Evolutionary conservation across 2,888 invertebrate genomes (phyloP), one percentile per base, ranked within the genome.

Genomic region (Acanthacorydalis orientalis): DNA sequence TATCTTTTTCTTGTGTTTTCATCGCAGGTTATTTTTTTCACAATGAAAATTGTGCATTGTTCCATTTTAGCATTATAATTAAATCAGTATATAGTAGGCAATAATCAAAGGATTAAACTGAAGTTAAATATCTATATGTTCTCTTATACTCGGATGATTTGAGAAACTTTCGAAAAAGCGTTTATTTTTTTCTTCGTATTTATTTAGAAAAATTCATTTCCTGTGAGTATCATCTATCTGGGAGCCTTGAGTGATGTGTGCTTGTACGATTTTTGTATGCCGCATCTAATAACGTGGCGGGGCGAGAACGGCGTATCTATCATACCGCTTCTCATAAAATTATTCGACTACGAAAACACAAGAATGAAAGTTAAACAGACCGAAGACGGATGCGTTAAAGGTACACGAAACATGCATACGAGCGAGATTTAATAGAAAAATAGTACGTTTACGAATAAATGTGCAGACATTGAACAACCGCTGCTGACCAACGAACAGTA

Each of bases 281-380:
- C 64, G 1, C 66, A 65, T 53, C 53, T 71, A 15, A 62, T 65
- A 31, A 68, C 70, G 1, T 72, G 71, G 72, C 59, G 65, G 50
- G 57, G 60, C 3, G 46, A 58, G 43, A 62, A 59, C 41, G 52
- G 57, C 12, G 57, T 55, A 34, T 62, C 60, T 12, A 53, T 70
- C 7, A 49, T 64, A 42, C 59, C 65, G 0, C 52, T 71, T 37
- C 50, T 71, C 31, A 57, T 66, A 43, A 58, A 54, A 46, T 55
- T 65, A 44, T 71, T 70, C 61, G 58, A 67, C 41, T 59, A 65
- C 15, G 69, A 70, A 53, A 67, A 65, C 54, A 55, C 57, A 23
- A 51, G 55, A 35, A 49, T 65, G 32, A 57, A 58, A 9, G 63
- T 64, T 0, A 56, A 60, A 52, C 57, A 57, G 44, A 59, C 56